Percentiles rank a stretch among this genome's conserved stretches.
These are phyloP conservation scores for Melitaea athalia DNA, from an alignment of 2,888 invertebrate genomes.

Conservation along the genomic window DNA sequence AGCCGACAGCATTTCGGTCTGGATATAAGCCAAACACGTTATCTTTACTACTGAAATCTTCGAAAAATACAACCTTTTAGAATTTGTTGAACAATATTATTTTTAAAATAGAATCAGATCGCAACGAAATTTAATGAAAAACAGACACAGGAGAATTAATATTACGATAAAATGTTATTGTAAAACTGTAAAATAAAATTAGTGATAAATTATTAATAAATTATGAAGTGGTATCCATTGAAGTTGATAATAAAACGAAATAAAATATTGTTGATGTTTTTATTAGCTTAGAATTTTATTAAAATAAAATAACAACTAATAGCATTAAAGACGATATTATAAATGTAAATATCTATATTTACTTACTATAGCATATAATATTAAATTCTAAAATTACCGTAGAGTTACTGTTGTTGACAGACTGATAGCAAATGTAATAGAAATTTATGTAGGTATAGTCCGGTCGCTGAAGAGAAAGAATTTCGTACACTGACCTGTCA, in stretches of 20 bases:
- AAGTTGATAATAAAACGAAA: slow-evolving; percentile 3
- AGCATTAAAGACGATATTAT: slow-evolving; percentile 14
- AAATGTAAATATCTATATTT: slow-evolving; percentile 4
- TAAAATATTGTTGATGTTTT: slow-evolving; percentile 28
- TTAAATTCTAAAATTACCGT: slow-evolving; percentile 42
- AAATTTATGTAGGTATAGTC: slow-evolving; percentile 34
- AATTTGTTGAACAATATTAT: slow-evolving; percentile 40
- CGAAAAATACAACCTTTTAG: slow-evolving; percentile 43
- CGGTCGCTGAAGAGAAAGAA: no score
- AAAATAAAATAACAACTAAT: slow-evolving; percentile 14
- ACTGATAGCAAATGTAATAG: slow-evolving; percentile 71
- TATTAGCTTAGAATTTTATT: slow-evolving; percentile 17
- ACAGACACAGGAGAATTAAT: background rate
- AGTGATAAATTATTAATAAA: background rate
- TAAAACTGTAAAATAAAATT: slow-evolving; percentile 1
- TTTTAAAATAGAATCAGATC: slow-evolving; percentile 32
- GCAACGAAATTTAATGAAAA: slow-evolving; percentile 19
- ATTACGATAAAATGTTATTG: background rate
- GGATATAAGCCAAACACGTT: slow-evolving; percentile 43
- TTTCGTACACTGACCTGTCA: no score
- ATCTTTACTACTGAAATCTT: slow-evolving; percentile 41
- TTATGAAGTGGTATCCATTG: background rate
- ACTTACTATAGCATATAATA: background rate
- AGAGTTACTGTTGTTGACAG: slow-evolving; percentile 63
- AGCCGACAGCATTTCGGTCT: slow-evolving; percentile 41